Base-by-base conservation (phyloP, 2,888 invertebrate species). In the Schrankia costaestrigalis region DNA sequence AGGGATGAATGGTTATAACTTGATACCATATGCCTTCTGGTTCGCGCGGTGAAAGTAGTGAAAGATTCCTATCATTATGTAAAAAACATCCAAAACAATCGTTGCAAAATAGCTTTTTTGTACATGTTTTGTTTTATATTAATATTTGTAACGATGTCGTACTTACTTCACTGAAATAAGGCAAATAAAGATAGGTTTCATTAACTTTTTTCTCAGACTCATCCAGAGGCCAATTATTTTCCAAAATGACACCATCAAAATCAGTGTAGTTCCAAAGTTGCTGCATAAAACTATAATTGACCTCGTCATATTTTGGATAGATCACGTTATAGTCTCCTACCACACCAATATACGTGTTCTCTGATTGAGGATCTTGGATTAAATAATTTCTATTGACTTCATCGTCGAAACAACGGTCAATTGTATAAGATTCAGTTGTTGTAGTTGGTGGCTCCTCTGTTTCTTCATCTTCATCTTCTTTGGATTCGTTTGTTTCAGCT, bases 161-260 rank as follows among this genome's bases (percentile, higher is more conserved):
- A 59, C 63, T 57, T 69, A 90, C 91, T 75, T 89, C 46, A 51
- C 76, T 87, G 32, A 88, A 79, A 64, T 91, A 91, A 1, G 89
- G 88, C 30, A 90, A 74, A 33, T 55, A 43, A n/a, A 52, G 43
- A 13, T 64, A 41, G 1, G 74, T 71, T 31, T 73, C 61, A 31
- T 83, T 76, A 18, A 74, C 39, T 50, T 69, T 32, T 65, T 89
- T 71, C 36, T 67, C 6, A 2, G 71, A 62, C 35, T 76, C 65
- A 30, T 87, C 87, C 14, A 82, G 48, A 6, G 91, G 91, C 90
- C 91, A 91, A 59, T 78, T 90, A 39, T 90, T 89, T 56, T 81
- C 82, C 28, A 91, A 64, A 11, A 90, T 43, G 21, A 89, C 59
- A 3, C 89, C 90, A 47, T 85, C 80, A n/a, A 76, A 34, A 7